These are phyloP conservation scores for Platanista minor DNA, from an alignment of 2,113 vertebrate species.

Conservation along the genomic window DNA sequence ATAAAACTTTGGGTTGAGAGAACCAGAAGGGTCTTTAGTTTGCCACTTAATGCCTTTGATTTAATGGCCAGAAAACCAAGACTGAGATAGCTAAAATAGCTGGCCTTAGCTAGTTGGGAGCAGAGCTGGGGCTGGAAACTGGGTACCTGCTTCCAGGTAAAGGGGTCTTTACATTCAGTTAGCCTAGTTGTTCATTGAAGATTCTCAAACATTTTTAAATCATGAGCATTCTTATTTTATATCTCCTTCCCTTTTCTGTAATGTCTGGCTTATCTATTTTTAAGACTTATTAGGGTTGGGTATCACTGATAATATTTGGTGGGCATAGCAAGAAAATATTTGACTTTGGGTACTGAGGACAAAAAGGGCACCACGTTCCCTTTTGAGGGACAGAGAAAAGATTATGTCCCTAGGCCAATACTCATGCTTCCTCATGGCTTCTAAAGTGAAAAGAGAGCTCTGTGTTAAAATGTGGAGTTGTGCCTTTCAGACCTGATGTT, in stretches of 20 bases:
- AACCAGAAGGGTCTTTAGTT: neutral
- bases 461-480: neutral
- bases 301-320: neutral
- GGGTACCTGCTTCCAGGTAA: neutral
- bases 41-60: neutral
- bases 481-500: neutral
- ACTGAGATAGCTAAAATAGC: neutral
- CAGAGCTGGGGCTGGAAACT: neutral
- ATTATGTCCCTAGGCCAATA: neutral
- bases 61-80: neutral
- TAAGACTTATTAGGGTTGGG: neutral
- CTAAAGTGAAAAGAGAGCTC: neutral
- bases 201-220: neutral
- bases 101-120: too few relatives aligned
- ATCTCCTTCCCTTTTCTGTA: neutral
- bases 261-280: neutral
- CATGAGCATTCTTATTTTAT: neutral
- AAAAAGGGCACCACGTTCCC: neutral
- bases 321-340: neutral
- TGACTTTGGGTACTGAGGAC: neutral
- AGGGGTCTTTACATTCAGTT: neutral
- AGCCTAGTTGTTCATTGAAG: neutral
- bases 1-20: neutral
- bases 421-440: neutral
- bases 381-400: neutral